Conservation (phyloP, 1,140 invertebrate species). For the Trachymyrmex septentrionalis region DNA sequence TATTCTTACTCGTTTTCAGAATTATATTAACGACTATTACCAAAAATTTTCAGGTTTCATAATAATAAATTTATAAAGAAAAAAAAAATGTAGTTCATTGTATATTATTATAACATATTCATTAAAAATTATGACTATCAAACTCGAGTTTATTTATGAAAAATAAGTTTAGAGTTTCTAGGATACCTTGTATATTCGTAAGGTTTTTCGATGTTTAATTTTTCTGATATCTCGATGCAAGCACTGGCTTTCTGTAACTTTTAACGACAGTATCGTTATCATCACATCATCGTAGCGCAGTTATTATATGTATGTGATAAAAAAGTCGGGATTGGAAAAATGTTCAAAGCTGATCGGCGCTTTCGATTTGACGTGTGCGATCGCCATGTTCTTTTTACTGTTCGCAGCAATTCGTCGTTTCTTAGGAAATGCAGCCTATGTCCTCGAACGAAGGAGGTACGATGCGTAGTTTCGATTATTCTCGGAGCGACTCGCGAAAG, state of each 20-base stretch:
- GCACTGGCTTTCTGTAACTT: no score
- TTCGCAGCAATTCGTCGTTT: neutral
- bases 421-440: neutral
- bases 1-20: neutral
- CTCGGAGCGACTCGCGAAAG: constrained; percentile 3
- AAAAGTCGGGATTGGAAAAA: no score
- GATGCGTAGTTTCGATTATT: constrained; percentile 56
- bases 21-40: neutral
- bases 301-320: no score
- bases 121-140: neutral
- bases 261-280: no score
- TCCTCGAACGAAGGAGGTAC: neutral
- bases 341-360: neutral
- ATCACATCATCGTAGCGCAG: no score
- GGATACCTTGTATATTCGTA: neutral
- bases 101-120: no score
- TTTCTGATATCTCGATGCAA: no score
- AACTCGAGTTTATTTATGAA: neutral
- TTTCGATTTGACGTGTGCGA: neutral
- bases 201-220: neutral
- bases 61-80: neutral
- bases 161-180: neutral
- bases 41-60: neutral
- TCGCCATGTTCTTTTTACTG: neutral
- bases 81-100: neutral